A percentile compares a stretch with the other conserved stretches of the same genome.
These are phyloP conservation scores for Parasteatoda tepidariorum DNA, from an alignment of 1,140 invertebrate species.

Conservation along the genomic window DNA sequence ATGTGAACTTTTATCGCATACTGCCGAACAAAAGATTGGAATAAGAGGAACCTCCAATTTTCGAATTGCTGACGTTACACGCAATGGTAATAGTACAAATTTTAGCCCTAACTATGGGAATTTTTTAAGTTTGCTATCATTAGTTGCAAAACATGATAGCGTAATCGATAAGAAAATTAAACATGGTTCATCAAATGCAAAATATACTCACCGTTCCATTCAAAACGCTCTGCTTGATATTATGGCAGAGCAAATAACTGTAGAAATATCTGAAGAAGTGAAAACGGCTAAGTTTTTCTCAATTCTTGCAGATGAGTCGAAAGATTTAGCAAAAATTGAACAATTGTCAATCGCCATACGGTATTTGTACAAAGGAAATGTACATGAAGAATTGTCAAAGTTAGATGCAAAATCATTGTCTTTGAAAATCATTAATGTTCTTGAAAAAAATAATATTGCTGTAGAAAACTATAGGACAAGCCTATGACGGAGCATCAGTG, in stretches of 20 bases:
- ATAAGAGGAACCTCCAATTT: too few species aligned
- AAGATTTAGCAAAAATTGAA: background rate
- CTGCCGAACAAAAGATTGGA: too few species aligned
- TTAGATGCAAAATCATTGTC: background rate
- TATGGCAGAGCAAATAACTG: background rate
- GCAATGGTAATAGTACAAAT: too few species aligned
- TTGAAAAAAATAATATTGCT: background rate
- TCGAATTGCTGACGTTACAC: too few species aligned
- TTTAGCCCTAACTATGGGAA: background rate
- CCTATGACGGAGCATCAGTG: too few species aligned
- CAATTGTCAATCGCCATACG: background rate
- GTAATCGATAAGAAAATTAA: background rate
- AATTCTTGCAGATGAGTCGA: conserved; percentile 6
- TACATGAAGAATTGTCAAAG: background rate
- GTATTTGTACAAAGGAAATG: too few species aligned
- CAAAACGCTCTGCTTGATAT: conserved; percentile 3
- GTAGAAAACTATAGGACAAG: background rate
- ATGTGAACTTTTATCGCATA: too few species aligned
- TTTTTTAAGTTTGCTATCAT: conserved; percentile 8
- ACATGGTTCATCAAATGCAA: background rate
- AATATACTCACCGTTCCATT: too few species aligned
- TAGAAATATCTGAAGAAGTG: background rate
- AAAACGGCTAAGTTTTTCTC: background rate
- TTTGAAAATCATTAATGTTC: background rate
- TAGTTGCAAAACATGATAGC: background rate